These are phyloP conservation scores for Mungos mungo DNA, from an alignment of 2,113 vertebrate species.

Conservation along the genomic window DNA sequence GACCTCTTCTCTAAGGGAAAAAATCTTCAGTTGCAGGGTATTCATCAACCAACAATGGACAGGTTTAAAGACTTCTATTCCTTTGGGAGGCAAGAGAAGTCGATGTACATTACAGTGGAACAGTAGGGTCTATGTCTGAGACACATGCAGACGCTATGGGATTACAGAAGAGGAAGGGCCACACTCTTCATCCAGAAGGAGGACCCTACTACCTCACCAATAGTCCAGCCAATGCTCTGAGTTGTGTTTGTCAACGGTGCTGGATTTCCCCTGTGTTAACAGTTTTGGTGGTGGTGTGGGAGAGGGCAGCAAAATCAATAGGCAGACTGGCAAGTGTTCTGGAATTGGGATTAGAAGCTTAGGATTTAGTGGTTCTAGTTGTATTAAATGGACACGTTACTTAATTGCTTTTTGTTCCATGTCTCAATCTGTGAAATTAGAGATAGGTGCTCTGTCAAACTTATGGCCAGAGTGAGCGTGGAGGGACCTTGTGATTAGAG, in stretches of 20 bases:
- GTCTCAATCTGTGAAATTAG: neutral
- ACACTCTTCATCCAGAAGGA: neutral
- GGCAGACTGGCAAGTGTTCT: neutral
- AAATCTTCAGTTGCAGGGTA: neutral
- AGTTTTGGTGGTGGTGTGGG: neutral
- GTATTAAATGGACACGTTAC: neutral
- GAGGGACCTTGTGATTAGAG: neutral
- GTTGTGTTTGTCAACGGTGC: neutral
- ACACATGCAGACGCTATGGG: rapidly evolving
- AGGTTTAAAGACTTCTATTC: neutral
- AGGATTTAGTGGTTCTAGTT: neutral
- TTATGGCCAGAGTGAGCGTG: neutral
- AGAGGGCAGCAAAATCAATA: neutral
- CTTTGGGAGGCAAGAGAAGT: neutral
- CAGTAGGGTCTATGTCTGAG: neutral
- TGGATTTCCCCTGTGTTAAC: neutral
- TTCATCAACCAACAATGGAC: neutral
- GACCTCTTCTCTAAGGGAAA: neutral
- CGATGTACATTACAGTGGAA: too few relatives aligned
- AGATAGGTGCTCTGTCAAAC: neutral
- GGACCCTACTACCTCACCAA: neutral
- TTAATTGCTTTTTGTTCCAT: neutral
- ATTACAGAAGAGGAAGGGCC: neutral
- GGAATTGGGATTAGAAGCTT: neutral
- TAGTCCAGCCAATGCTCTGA: neutral